Conservation (phyloP, 2,113 vertebrate species). For the Megaceryle maxima region DNA sequence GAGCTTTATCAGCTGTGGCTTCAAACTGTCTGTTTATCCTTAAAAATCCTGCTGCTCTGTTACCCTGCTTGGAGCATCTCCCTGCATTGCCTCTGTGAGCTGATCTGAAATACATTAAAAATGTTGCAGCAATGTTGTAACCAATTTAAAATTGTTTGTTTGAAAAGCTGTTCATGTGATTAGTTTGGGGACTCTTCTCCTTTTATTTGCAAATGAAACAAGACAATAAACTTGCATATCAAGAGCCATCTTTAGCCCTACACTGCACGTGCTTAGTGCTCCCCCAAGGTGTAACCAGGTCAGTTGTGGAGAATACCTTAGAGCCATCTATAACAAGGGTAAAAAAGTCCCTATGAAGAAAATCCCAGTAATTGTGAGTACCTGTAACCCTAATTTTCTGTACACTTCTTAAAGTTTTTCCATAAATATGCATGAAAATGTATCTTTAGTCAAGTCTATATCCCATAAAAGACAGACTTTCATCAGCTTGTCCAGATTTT, state of each 20-base stretch:
- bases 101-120: background rate
- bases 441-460: background rate
- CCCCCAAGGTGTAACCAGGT: background rate
- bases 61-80: background rate
- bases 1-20: background rate
- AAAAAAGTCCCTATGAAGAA: background rate
- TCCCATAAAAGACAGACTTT: background rate
- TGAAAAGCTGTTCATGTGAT: background rate
- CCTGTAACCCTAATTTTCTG: background rate
- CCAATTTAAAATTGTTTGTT: background rate
- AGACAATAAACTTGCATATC: background rate
- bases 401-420: background rate
- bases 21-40: background rate
- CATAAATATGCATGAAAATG: background rate
- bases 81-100: background rate
- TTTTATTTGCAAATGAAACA: background rate
- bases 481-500: background rate
- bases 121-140: background rate
- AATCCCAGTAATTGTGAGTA: background rate
- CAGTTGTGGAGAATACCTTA: background rate
- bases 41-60: background rate
- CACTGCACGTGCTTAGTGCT: background rate
- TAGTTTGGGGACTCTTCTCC: background rate
- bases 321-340: background rate
- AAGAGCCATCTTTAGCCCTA: background rate